phyloP scores from a whole-genome alignment of 1,140 invertebrate genomes.

The Leguminivora glycinivorella region DNA sequence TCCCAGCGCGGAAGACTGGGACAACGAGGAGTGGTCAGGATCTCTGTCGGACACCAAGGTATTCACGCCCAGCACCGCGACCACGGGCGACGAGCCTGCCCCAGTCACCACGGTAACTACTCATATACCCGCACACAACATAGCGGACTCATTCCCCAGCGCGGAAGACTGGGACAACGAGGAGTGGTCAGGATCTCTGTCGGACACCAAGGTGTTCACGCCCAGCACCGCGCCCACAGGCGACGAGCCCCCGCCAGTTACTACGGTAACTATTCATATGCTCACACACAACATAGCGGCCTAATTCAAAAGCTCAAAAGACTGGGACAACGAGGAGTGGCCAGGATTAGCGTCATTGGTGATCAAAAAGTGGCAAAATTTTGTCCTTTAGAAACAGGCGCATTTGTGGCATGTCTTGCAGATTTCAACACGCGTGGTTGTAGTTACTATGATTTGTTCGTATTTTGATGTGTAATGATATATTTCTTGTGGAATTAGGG shows the following conservation, averaged over 20 bases:
- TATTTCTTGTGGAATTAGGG: no score
- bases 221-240: conserved; percentile 49
- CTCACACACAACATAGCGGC: conserved; percentile 60
- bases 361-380: no score
- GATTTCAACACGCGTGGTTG: no score
- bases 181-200: conserved; percentile 94
- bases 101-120: conserved; percentile 43
- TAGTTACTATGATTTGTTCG: no score
- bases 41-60: conserved; percentile 94
- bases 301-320: conserved; percentile 83
- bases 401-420: no score
- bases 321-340: conserved; percentile 97
- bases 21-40: conserved; percentile 96
- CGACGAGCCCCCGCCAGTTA: conserved; percentile 34
- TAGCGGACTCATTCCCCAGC: conserved; percentile 77
- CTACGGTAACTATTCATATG: conserved; percentile 50
- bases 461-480: no score
- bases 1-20: conserved; percentile 91
- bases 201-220: conserved; percentile 89
- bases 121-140: no score
- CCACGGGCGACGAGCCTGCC: conserved; percentile 38
- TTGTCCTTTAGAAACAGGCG: no score
- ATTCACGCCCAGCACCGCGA: conserved; percentile 59
- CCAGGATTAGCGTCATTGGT: no score
- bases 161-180: conserved; percentile 96